phyloP scores from a whole-genome alignment of 1,140 invertebrate genomes.

The Doryteuthis pealeii region DNA sequence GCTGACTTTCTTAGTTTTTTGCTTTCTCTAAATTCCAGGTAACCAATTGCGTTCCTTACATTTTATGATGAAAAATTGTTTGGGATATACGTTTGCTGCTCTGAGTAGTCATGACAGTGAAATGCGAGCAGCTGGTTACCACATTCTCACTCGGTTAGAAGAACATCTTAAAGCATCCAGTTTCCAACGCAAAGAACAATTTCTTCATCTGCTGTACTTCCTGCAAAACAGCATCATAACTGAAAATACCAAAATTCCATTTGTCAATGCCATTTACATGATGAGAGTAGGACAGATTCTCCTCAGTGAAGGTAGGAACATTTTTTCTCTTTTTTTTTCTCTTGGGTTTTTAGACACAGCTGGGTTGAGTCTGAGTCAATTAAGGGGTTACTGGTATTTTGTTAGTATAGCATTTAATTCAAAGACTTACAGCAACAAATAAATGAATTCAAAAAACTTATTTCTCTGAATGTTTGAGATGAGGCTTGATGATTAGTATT shows the following conservation, averaged over 20 bases:
- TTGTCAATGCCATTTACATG: constrained; percentile 72
- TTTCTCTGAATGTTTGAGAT: no score
- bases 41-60: constrained; percentile 67
- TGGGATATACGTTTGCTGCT: constrained; percentile 69
- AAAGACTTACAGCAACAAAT: no score
- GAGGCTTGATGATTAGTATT: no score
- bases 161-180: constrained; percentile 70
- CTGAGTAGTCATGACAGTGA: constrained; percentile 66
- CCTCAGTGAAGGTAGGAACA: background rate
- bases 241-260: constrained; percentile 66
- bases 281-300: constrained; percentile 46
- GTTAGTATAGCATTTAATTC: no score
- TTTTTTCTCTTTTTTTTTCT: no score
- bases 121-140: constrained; percentile 69
- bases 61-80: constrained; percentile 67
- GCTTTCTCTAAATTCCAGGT: constrained; percentile 26
- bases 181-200: constrained; percentile 62
- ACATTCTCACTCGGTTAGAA: constrained; percentile 70
- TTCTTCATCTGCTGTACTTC: constrained; percentile 41
- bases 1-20: no score
- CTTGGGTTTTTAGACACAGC: no score
- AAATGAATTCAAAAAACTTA: no score
- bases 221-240: constrained; percentile 56
- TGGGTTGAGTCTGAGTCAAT: no score
- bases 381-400: no score